A percentile compares a stretch with the other conserved stretches of the same genome.
Evolutionary conservation across 1,140 invertebrate species (phyloP).

Genomic region (Meloidogyne exigua): DNA sequence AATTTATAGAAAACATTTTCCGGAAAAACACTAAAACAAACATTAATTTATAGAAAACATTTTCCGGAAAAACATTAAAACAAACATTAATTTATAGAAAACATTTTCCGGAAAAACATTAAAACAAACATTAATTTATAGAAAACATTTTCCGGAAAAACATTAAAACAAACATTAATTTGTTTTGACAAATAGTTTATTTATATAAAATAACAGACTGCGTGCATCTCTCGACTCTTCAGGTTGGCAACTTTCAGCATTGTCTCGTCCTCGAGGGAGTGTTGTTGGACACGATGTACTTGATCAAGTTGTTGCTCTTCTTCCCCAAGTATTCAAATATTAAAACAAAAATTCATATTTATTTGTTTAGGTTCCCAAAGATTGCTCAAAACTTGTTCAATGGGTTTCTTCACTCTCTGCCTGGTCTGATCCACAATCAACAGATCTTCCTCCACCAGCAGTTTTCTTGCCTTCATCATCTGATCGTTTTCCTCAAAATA

Average conservation of each 20-base stretch:
- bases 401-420: constrained; percentile 38
- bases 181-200: too few species aligned
- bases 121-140: too few species aligned
- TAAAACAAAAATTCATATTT: constrained; percentile 8
- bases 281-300: constrained; percentile 28
- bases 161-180: neutral
- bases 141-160: too few species aligned
- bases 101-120: too few species aligned
- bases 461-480: constrained; percentile 6
- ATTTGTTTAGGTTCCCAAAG: constrained; percentile 22
- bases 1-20: too few species aligned
- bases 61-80: too few species aligned
- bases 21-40: neutral
- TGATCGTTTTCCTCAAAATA: neutral
- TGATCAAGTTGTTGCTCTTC: constrained; percentile 41
- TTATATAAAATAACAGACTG: constrained; percentile 4
- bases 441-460: neutral
- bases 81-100: too few species aligned
- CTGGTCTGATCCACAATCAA: neutral
- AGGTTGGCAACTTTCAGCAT: constrained; percentile 26
- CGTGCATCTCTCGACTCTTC: constrained; percentile 32
- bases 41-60: too few species aligned
- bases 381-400: constrained; percentile 42
- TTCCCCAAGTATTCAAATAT: constrained; percentile 22
- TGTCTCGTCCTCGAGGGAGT: constrained; percentile 27